phyloP scores from a whole-genome alignment of 2,797 vertebrate species.

The Sebastes taczanowskii region DNA sequence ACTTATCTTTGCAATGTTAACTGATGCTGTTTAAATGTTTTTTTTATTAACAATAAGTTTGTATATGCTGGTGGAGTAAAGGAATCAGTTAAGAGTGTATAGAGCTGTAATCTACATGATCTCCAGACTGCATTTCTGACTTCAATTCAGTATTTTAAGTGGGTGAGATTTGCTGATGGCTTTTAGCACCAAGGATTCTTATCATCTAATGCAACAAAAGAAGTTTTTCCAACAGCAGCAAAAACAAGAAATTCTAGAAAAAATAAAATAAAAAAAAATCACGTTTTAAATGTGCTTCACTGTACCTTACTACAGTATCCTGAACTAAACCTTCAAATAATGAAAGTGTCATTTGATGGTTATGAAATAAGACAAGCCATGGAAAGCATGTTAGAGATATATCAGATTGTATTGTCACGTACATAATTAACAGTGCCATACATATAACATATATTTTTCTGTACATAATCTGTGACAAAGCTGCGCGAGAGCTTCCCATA shows the following conservation, averaged over 20 bases:
- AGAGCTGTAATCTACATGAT: background rate
- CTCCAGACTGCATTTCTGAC: background rate
- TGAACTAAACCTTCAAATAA: background rate
- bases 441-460: conserved; percentile 46
- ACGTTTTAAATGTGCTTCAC: background rate
- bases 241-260: background rate
- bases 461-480: conserved; percentile 29
- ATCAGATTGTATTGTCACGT: conserved; percentile 54
- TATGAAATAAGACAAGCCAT: conserved; percentile 1
- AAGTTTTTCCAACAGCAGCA: background rate
- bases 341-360: background rate
- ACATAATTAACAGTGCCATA: conserved; percentile 47
- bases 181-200: background rate
- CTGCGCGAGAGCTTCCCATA: background rate
- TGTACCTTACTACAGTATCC: background rate
- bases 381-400: conserved; percentile 17
- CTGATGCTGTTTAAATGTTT: background rate
- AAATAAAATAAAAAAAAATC: no score
- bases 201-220: background rate
- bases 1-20: background rate
- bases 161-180: no score
- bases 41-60: background rate
- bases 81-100: background rate
- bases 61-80: background rate
- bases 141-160: background rate